Percentiles rank a stretch among this genome's conserved stretches.
Evolutionary conservation across 2,797 vertebrate genomes (phyloP).

Genomic region (Phataginus tetradactyla): DNA sequence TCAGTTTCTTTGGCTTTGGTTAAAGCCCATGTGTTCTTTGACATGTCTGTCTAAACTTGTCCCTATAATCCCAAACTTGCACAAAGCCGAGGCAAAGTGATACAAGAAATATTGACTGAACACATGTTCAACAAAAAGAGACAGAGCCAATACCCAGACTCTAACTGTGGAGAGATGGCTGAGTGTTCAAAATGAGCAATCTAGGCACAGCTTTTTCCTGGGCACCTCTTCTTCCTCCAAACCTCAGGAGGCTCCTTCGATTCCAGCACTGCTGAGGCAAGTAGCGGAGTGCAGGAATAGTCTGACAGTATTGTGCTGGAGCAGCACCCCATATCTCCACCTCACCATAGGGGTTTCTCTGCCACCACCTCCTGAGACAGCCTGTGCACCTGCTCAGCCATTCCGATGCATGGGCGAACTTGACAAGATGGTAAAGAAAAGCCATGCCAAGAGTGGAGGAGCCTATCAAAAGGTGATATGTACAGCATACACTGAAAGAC

Average conservation of each 20-base stretch:
- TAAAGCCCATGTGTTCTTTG: neutral
- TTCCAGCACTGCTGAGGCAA: neutral
- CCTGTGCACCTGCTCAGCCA: neutral
- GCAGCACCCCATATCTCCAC: fast-evolving
- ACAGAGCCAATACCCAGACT: neutral
- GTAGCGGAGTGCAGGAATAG: neutral
- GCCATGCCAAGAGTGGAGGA: neutral
- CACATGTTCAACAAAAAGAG: neutral
- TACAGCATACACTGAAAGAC: neutral
- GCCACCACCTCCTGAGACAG: neutral
- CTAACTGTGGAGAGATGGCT: neutral
- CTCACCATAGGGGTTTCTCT: neutral
- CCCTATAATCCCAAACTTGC: neutral
- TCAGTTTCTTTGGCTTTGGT: neutral
- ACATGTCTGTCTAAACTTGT: neutral
- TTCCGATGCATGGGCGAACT: neutral
- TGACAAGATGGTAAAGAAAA: neutral
- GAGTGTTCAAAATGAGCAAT: neutral
- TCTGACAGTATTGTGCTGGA: neutral
- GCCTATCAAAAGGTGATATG: neutral
- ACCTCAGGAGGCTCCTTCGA: neutral
- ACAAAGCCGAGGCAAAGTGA: neutral
- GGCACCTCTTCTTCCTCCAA: neutral
- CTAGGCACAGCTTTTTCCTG: neutral
- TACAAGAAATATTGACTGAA: neutral